Conservation (phyloP, 2,113 vertebrate species). For the Paradoxurus hermaphroditus region DNA sequence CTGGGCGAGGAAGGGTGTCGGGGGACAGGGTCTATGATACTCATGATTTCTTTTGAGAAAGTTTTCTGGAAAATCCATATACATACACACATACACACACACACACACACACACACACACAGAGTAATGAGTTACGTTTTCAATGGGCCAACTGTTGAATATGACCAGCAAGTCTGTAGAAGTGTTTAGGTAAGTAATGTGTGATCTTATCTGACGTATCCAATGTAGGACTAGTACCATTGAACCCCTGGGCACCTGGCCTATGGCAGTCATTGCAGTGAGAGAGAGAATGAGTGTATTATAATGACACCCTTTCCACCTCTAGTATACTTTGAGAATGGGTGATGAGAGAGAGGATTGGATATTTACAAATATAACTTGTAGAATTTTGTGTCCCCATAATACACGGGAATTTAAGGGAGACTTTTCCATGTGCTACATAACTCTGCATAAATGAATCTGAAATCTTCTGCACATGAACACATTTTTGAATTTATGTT, state of each 20-base stretch:
- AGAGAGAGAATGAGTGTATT: not conserved
- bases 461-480: not conserved
- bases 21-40: not conserved
- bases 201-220: not conserved
- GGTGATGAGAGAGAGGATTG: not conserved
- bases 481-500: slow-evolving; percentile 16
- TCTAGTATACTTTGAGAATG: not conserved
- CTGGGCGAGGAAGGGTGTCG: rapidly evolving
- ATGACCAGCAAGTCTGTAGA: not conserved
- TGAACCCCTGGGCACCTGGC: not conserved
- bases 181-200: not conserved
- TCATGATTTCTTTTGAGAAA: not conserved
- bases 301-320: not conserved
- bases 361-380: not conserved
- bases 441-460: slow-evolving; percentile 31
- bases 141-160: not conserved
- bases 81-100: no score
- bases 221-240: not conserved
- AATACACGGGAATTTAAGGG: not conserved
- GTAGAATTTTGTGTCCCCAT: not conserved
- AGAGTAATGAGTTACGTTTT: not conserved
- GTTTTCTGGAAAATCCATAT: not conserved
- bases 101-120: no score
- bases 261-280: not conserved
- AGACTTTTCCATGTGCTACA: slow-evolving; percentile 26